Evolutionary conservation across 2,113 vertebrate genomes (phyloP).

Genomic region (Panthera leo): DNA sequence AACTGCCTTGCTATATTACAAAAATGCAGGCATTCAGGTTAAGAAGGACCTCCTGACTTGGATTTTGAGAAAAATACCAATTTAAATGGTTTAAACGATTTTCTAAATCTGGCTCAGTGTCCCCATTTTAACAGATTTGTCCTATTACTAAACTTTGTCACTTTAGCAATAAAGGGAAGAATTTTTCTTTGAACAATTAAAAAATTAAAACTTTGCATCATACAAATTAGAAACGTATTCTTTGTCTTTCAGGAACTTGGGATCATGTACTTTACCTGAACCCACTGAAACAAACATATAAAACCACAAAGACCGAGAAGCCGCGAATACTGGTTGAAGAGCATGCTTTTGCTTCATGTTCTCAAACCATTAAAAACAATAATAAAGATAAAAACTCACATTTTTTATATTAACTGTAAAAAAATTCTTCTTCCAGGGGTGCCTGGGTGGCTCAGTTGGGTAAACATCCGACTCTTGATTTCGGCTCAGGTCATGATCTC

Average conservation of each 20-base stretch:
- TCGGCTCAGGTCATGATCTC: too few relatives aligned
- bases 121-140: conserved; percentile 21
- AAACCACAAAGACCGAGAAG: neutral
- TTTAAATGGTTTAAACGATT: conserved; percentile 36
- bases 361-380: neutral
- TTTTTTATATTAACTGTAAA: neutral
- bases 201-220: neutral
- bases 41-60: conserved; percentile 61
- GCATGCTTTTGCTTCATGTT: neutral
- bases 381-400: neutral
- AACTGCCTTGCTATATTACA: conserved; percentile 67
- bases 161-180: conserved; percentile 23
- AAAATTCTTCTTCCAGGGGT: neutral
- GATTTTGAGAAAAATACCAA: conserved; percentile 58
- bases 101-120: conserved; percentile 52
- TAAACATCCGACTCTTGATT: too few relatives aligned
- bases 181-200: conserved; percentile 31
- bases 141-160: neutral
- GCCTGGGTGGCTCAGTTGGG: too few relatives aligned
- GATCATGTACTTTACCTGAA: neutral
- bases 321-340: too few relatives aligned
- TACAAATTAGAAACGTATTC: neutral
- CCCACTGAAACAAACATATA: neutral
- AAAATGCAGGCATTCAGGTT: conserved; percentile 35
- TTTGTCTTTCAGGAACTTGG: neutral